These are phyloP conservation scores for Mus minutoides DNA, from an alignment of 2,797 vertebrate species.

Conservation along the genomic window DNA sequence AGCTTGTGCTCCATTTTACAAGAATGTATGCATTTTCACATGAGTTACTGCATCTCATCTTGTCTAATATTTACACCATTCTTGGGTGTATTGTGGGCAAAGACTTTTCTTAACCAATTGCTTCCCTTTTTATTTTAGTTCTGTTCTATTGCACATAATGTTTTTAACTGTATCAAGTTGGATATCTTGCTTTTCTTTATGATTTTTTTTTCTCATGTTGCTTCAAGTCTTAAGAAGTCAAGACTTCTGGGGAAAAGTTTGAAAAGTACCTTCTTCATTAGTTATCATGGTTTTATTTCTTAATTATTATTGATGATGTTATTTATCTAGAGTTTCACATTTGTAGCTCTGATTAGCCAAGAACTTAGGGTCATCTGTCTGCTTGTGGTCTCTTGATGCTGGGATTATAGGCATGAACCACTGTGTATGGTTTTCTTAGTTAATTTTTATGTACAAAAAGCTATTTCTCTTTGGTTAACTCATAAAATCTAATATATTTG, in stretches of 20 bases:
- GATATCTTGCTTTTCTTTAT: background rate
- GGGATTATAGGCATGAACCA: background rate
- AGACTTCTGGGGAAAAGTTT: background rate
- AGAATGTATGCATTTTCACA: background rate
- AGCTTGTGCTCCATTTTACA: background rate
- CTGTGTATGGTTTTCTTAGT: background rate
- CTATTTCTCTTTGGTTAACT: background rate
- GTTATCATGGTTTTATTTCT: background rate
- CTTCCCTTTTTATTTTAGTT: conserved; percentile 31
- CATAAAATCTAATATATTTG: background rate
- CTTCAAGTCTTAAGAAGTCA: background rate
- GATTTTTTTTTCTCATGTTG: conserved; percentile 45
- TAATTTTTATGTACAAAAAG: background rate
- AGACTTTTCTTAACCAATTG: conserved; percentile 23
- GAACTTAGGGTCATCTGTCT: background rate
- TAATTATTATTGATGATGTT: background rate
- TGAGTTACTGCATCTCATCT: conserved; percentile 8
- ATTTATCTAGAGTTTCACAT: background rate
- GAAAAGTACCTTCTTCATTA: background rate
- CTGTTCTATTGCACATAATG: background rate
- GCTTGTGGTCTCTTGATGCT: background rate
- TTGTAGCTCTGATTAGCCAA: background rate
- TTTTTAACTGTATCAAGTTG: conserved; percentile 21
- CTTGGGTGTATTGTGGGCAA: background rate
- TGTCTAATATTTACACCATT: conserved; percentile 36